Percentiles rank a stretch among this genome's conserved stretches.
Evolutionary conservation across 2,113 vertebrate genomes (phyloP).

Genomic region (Cebidichthys violaceus): DNA sequence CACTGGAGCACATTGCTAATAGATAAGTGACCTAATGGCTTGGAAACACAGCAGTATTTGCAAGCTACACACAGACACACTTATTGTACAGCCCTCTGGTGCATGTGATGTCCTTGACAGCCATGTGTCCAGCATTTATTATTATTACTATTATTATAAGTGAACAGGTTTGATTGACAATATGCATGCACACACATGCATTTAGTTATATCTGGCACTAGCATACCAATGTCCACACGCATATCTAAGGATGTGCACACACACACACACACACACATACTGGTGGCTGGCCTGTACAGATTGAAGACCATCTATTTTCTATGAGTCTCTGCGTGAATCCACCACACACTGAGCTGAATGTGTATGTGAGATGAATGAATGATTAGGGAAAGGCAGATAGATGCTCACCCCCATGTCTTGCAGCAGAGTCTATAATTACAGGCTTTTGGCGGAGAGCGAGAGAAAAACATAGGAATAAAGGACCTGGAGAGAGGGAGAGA

Average conservation of each 20-base stretch:
- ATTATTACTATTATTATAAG: slow-evolving; percentile 11
- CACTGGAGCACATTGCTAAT: slow-evolving; percentile 52
- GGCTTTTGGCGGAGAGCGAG: slow-evolving; percentile 51
- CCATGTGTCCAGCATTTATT: slow-evolving; percentile 1
- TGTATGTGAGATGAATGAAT: slow-evolving; percentile 59
- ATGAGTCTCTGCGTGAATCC: slow-evolving; percentile 53
- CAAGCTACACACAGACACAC: background rate
- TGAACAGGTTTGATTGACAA: slow-evolving; percentile 25
- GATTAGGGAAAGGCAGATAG: slow-evolving; percentile 49
- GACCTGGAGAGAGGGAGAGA: background rate
- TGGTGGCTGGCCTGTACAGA: slow-evolving; percentile 36
- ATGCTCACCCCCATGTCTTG: slow-evolving; percentile 48
- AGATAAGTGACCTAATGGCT: slow-evolving; percentile 61
- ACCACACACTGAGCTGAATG: slow-evolving; percentile 50
- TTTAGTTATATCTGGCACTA: background rate
- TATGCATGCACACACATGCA: slow-evolving; percentile 4
- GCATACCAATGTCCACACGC: background rate
- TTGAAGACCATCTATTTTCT: slow-evolving; percentile 65
- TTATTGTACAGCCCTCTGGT: slow-evolving; percentile 14
- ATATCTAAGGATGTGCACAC: background rate
- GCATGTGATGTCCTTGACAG: slow-evolving; percentile 27
- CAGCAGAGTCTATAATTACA: slow-evolving; percentile 64
- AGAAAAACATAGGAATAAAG: slow-evolving; percentile 55
- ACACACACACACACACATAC: slow-evolving; percentile 24
- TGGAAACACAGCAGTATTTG: slow-evolving; percentile 54